Evolutionary conservation across 2,888 invertebrate species (phyloP).

Genomic region (Brenthis ino): DNA sequence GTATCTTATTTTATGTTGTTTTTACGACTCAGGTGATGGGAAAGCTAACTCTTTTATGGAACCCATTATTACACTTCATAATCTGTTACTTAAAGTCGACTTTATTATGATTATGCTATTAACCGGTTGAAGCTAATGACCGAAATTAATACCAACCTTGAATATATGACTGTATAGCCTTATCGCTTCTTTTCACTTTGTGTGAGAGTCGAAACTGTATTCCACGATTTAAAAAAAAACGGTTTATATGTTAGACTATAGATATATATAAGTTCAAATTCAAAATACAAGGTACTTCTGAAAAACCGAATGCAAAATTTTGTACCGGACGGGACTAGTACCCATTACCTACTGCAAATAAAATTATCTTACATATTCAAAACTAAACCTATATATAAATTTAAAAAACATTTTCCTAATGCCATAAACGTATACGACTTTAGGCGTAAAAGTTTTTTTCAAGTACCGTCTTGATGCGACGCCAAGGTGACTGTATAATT

Average conservation of each 20-base stretch:
- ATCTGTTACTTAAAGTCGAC: constrained; percentile 12
- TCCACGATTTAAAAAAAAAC: neutral
- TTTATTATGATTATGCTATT: constrained; percentile 12
- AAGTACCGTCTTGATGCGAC: constrained; percentile 11
- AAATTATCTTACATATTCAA: neutral
- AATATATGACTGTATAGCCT: neutral
- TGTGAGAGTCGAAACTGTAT: too few relatives aligned
- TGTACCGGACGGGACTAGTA: too few relatives aligned
- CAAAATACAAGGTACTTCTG: too few relatives aligned
- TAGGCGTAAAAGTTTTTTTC: constrained; percentile 4
- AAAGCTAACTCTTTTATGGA: constrained; percentile 14
- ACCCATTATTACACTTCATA: constrained; percentile 12
- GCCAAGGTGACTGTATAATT: constrained; percentile 12
- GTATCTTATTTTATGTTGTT: constrained; percentile 1
- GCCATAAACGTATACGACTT: constrained; percentile 13
- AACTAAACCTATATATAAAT: too few relatives aligned
- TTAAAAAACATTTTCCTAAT: constrained; percentile 7
- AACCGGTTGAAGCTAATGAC: constrained; percentile 10
- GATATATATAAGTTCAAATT: too few relatives aligned
- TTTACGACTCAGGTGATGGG: constrained; percentile 7
- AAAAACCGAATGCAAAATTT: too few relatives aligned
- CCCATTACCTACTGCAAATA: neutral
- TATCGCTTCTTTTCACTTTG: too few relatives aligned
- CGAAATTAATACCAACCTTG: constrained; percentile 4
- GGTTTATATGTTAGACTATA: neutral